Base-by-base conservation (phyloP, 2,888 invertebrate genomes). In the Smittia aterrima region DNA sequence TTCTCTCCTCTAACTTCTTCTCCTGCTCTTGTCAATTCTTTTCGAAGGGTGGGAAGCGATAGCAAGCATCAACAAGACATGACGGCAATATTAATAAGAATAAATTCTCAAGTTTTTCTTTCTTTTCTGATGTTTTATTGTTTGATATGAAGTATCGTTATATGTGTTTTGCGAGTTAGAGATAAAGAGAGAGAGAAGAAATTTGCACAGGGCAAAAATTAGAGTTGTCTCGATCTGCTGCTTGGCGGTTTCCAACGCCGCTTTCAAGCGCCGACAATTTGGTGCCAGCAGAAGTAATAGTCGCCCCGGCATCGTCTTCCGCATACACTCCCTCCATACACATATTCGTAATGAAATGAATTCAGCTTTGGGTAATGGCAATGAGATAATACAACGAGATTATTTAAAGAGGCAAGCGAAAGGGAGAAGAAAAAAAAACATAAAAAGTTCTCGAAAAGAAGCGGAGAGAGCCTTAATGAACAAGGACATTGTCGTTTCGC, bases 211-310 rank as follows among this genome's bases (percentile, higher is more conserved):
- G 58, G 58, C 58, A 58, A 58, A 58, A 58, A 58, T 58, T 58
- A 58, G 58, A 22, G n/a, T 18, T 18, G 9, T 22, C 58, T 20
- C 58, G 58, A 58, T 6, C 58, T 27, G n/a, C 58, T 62, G 38
- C 22, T 72, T 27, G 70, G 54, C 24, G 70, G 70, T 70, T 72
- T 62, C 32, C 58, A 20, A 2, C 16, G 58, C 58, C 13, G 16
- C 41, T 27, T 27, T 20, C 24, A 24, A 16, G 20, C 40, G 16
- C 72, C 72, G 72, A 72, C 72, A 72, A 62, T 62, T 72, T 62
- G 72, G 72, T 72, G 72, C 72, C 72, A 70, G 70, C 32, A 20
- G 54, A 72, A 62, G 72, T 72, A 72, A 72, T 38, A 72, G 72
- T 72, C 62, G 54, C 72, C 58, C 24, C 22, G 1, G 20, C 58